A percentile compares a stretch with the other conserved stretches of the same genome.
phyloP scores from a whole-genome alignment of 1,140 invertebrate species.

The Yoshiicerus persimilis region DNA sequence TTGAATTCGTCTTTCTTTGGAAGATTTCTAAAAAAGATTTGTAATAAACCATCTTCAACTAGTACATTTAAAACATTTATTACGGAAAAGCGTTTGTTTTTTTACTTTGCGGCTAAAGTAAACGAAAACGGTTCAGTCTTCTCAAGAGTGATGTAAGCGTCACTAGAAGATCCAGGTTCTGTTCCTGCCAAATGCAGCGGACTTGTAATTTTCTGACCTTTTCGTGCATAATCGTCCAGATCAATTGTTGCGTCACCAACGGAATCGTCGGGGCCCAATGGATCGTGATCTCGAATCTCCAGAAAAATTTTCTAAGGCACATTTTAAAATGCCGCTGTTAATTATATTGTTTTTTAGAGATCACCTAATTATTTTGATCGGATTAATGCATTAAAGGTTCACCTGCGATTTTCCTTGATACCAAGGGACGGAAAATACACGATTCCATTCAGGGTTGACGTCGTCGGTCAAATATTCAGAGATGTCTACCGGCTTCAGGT shows the following conservation, averaged over 20 bases:
- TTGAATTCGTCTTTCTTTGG: constrained; percentile 40
- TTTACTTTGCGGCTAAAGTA: constrained; percentile 31
- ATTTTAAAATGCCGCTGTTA: no score
- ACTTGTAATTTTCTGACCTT: neutral
- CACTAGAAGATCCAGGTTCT: neutral
- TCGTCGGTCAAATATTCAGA: constrained; percentile 28
- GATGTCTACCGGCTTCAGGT: neutral
- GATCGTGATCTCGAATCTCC: constrained; percentile 34
- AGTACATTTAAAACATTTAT: neutral
- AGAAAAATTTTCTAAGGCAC: neutral
- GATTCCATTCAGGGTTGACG: constrained; percentile 34
- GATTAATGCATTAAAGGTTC: neutral
- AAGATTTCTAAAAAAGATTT: constrained; percentile 25
- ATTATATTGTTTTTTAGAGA: no score
- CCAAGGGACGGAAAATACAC: constrained; percentile 26
- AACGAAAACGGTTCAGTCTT: constrained; percentile 38
- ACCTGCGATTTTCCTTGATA: constrained; percentile 17
- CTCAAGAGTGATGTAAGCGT: constrained; percentile 9
- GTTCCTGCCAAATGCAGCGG: neutral
- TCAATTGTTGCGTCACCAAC: constrained; percentile 34
- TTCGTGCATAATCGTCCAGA: constrained; percentile 31
- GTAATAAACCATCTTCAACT: neutral
- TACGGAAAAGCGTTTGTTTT: neutral
- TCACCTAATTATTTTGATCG: no score
- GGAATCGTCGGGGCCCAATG: constrained; percentile 27